These are phyloP conservation scores for Eutrigla gurnardus DNA, from an alignment of 2,797 vertebrate species.

Conservation along the genomic window DNA sequence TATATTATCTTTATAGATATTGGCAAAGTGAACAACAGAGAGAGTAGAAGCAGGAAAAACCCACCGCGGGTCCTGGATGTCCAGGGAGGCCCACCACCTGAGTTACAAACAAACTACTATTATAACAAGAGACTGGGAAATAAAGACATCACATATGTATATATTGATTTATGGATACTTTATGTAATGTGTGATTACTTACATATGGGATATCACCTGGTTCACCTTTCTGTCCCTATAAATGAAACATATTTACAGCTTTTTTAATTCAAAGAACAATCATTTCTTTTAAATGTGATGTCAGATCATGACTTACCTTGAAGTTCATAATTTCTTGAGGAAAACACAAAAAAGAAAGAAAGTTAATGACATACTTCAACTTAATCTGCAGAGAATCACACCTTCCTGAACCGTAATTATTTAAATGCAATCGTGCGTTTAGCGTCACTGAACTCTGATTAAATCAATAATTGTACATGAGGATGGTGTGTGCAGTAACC, in stretches of 20 bases:
- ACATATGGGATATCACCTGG: constrained; percentile 94
- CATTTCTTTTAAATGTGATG: background rate
- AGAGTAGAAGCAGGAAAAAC: constrained; percentile 50
- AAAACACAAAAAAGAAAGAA: constrained; percentile 11
- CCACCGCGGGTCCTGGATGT: constrained; percentile 86
- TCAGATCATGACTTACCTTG: constrained; percentile 84
- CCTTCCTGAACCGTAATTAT: background rate
- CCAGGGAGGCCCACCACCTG: constrained; percentile 92
- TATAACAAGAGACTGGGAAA: background rate
- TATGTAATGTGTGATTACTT: constrained; percentile 78
- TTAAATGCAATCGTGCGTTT: background rate
- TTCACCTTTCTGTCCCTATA: constrained; percentile 95
- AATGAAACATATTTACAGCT: background rate
- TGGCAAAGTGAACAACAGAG: background rate
- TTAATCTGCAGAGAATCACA: background rate
- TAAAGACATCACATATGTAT: background rate
- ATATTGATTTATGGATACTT: background rate
- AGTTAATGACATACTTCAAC: constrained; percentile 2
- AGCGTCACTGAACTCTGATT: too few species aligned
- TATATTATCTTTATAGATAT: background rate
- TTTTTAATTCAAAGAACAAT: background rate
- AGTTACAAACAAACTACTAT: background rate
- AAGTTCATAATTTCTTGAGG: constrained; percentile 83
- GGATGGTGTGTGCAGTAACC: background rate
- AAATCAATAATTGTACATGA: too few species aligned